Base-by-base conservation (phyloP, 2,888 invertebrate genomes). In the Crioceris asparagi region DNA sequence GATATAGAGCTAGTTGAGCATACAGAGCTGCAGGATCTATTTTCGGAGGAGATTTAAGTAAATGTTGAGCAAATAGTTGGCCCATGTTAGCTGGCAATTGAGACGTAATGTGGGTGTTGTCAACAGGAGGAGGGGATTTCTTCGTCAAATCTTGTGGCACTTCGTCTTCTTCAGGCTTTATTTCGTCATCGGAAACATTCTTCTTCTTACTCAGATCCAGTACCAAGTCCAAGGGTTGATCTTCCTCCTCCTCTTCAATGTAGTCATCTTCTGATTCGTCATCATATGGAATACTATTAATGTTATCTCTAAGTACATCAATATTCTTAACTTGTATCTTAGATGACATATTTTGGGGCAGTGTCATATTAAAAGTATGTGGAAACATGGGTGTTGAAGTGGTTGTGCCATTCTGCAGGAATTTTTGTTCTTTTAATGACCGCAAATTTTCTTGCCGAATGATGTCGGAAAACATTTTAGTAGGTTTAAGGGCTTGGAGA, bases 131-230 rank as follows among this genome's bases (percentile, higher is more conserved):
- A 2, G 64, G 52, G 5, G 63, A 19, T 41, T 72, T 69, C 36
- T 62, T 64, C 1, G 63, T 60, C 25, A 65, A 52, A 50, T 68
- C 67, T 49, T 74, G 68, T 2, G 72, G 68, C 31, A 49, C 21
- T 3, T 33, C 33, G n/a, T 19, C 23, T 18, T 43, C 45, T 3
- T 36, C 36, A 15, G 48, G 52, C 40, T 55, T 55, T 2, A 51
- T 45, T 6, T 54, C 50, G 1, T 54, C 52, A n/a, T 52, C 52
- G 6, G 41, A 32, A 15, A 16, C n/a, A 3, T 18, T 12, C 48
- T 59, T 76, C 63, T 86, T 87, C 57, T 83, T 84, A 58, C 86
- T 86, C 44, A 90, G 71, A 65, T 90, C 88, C 30, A 88, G 68
- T 3, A 82, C 86, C 16, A 72, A 43, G 47, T 62, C 60, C 42